Conservation (phyloP, 2,888 invertebrate genomes). For the Scaptomyza caliginosa region DNA sequence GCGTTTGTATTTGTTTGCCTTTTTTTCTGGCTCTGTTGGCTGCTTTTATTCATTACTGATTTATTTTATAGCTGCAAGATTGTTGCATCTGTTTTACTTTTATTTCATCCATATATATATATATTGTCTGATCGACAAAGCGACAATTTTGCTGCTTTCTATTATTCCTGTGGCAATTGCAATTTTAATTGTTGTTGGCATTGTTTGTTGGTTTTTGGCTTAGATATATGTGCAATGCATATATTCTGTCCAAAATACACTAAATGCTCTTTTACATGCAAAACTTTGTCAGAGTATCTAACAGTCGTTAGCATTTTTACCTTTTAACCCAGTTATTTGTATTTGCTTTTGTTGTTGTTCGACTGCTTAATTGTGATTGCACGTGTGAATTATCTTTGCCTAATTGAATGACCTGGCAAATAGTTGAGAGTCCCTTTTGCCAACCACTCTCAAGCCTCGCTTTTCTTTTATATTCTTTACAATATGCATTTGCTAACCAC, state of each 20-base stretch:
- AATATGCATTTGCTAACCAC: too few relatives aligned
- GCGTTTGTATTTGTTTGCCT: background rate
- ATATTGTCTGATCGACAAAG: slow-evolving; percentile 15
- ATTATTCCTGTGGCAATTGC: slow-evolving; percentile 29
- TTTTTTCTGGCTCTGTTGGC: slow-evolving; percentile 7
- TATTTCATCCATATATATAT: background rate
- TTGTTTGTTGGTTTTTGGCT: slow-evolving; percentile 8
- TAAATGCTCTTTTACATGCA: too few relatives aligned
- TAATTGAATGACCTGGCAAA: slow-evolving; percentile 62
- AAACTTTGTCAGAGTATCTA: slow-evolving; percentile 18
- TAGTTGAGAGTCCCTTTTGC: slow-evolving; percentile 2
- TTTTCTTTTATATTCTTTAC: too few relatives aligned
- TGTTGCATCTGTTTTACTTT: slow-evolving; percentile 3
- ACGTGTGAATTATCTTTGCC: slow-evolving; percentile 54
- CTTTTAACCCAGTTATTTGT: background rate
- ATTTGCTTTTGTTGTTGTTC: background rate
- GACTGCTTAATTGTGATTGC: slow-evolving; percentile 61
- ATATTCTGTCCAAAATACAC: slow-evolving; percentile 13
- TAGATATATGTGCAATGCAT: slow-evolving; percentile 31
- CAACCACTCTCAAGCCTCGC: background rate
- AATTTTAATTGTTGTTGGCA: slow-evolving; percentile 21
- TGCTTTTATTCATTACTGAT: slow-evolving; percentile 29
- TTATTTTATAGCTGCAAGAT: slow-evolving; percentile 18
- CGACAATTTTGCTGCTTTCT: slow-evolving; percentile 23
- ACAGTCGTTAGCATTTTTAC: background rate